Percentiles rank a stretch among this genome's conserved stretches.
Conservation (phyloP, 2,113 vertebrate species). For the Proteles cristata region DNA sequence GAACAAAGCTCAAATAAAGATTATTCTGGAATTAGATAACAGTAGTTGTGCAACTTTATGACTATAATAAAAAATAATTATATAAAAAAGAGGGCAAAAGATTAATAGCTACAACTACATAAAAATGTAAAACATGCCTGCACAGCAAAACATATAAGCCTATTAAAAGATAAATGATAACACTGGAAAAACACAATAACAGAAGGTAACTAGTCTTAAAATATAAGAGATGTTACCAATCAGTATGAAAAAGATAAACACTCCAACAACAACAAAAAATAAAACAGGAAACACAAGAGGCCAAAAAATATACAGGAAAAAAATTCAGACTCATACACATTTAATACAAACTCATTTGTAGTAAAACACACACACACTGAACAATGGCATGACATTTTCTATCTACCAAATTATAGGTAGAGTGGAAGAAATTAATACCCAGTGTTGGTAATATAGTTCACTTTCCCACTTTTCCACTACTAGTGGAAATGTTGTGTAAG, state of each 20-base stretch:
- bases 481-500: background rate
- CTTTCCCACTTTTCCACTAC: background rate
- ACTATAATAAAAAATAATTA: slow-evolving; percentile 21
- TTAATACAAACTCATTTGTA: slow-evolving; percentile 6
- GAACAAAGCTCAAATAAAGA: slow-evolving; percentile 41
- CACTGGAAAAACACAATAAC: background rate
- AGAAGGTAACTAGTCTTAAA: background rate
- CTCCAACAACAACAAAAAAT: background rate
- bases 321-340: background rate
- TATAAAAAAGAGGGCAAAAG: background rate
- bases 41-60: background rate
- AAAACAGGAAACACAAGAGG: background rate
- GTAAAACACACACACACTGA: slow-evolving; percentile 28
- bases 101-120: background rate
- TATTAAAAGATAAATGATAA: slow-evolving; percentile 41
- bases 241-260: slow-evolving; percentile 42
- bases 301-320: background rate
- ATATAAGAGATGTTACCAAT: background rate
- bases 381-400: background rate
- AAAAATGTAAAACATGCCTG: slow-evolving; percentile 9
- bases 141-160: background rate
- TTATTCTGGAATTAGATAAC: slow-evolving; percentile 30
- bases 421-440: background rate
- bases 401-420: background rate
- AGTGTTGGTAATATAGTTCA: background rate